Base-by-base conservation (phyloP, 2,888 invertebrate genomes). In the Unio pictorum region DNA sequence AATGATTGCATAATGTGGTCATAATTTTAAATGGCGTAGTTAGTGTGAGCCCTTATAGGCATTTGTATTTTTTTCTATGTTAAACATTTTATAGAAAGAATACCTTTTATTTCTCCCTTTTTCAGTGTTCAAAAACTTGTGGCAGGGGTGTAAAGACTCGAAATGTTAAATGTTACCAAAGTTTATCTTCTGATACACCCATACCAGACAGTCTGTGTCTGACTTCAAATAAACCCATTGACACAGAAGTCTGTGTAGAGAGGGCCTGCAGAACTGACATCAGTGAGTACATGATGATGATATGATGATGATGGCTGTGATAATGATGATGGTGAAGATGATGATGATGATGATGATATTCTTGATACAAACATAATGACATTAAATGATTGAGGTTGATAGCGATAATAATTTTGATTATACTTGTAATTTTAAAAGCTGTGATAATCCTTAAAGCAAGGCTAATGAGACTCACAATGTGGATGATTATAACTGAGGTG, bases 51-150 rank as follows among this genome's bases (percentile, higher is more conserved):
- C 6, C 30, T 1, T 34, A 8, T 4, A 57, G 1, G 23, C 23
- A 58, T 0, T 58, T 17, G 11, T 58, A 0, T 58, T 15, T 20
- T 20, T 58, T 58, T 6, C 23, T 20, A 58, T 58, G 6, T 11
- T 58, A 23, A 58, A 17, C 20, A n/a, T 23, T n/a, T 58, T 7
- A 58, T n/a, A 7, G 23, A 7, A 58, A 58, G 23, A 58, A 58
- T 23, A 20, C 20, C 20, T n/a, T n/a, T 28, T 1, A 11, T 34
- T 34, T 34, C 1, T 7, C 7, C 1, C 34, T 8, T 56, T 68
- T 68, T 6, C 66, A 85, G 85, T 85, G 85, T 73, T 84, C 85
- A 15, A 71, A 75, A 34, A 79, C 82, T 0, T 85, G 85, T 75
- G 80, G 78, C 26, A 75, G 74, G 30, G 85, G 85, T 30, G 60